These are phyloP conservation scores for Drosophila engyochracea DNA, from an alignment of 2,888 invertebrate genomes.

Conservation along the genomic window DNA sequence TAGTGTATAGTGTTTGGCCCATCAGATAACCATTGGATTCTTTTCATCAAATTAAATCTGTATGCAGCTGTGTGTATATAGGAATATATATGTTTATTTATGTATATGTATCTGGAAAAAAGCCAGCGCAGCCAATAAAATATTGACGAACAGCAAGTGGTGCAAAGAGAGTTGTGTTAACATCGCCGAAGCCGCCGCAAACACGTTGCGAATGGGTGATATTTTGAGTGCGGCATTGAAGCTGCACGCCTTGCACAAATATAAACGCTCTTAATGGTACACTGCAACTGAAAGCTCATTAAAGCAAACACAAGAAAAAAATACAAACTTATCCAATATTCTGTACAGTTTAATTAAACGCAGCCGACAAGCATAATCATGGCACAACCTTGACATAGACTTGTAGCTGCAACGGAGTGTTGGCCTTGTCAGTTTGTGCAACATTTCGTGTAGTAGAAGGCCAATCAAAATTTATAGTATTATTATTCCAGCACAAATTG, in stretches of 20 bases:
- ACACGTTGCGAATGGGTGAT: slow-evolving; percentile 46
- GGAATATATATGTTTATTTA: not conserved
- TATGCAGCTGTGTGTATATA: not conserved
- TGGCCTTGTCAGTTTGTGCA: slow-evolving; percentile 8
- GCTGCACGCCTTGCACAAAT: slow-evolving; percentile 28
- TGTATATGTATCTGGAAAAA: slow-evolving; percentile 25
- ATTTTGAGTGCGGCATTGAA: slow-evolving; percentile 12
- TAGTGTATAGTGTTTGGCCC: not conserved
- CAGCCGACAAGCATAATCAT: slow-evolving; percentile 40
- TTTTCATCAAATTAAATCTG: slow-evolving; percentile 10
- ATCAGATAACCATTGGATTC: not conserved
- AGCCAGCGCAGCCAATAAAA: slow-evolving; percentile 43
- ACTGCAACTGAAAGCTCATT: slow-evolving; percentile 51
- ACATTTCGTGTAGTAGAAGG: slow-evolving; percentile 14
- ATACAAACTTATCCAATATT: slow-evolving; percentile 6
- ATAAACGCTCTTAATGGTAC: slow-evolving; percentile 18
- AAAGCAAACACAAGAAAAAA: not conserved
- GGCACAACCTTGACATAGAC: slow-evolving; percentile 40
- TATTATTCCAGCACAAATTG: not conserved
- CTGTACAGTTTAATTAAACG: not conserved
- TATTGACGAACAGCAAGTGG: slow-evolving; percentile 55
- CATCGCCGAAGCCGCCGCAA: slow-evolving; percentile 22
- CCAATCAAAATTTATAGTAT: not conserved
- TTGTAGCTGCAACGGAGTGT: not conserved
- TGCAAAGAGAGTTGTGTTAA: slow-evolving; percentile 40